Conservation (phyloP, 2,888 invertebrate genomes). For the Cantharis lateralis region DNA sequence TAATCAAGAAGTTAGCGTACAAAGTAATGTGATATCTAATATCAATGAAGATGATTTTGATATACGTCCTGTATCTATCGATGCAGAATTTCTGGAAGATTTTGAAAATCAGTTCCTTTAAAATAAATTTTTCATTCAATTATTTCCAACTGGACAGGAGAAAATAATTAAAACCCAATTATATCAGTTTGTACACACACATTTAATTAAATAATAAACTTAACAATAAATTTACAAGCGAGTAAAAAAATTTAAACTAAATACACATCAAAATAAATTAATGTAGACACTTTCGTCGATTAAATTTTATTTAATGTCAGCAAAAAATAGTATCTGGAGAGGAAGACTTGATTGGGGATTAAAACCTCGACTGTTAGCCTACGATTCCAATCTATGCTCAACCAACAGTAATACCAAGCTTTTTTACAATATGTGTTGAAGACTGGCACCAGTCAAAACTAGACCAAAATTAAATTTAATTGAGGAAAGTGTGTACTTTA, state of each 20-base stretch:
- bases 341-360: too few relatives aligned
- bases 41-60: constrained; percentile 21
- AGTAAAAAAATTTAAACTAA: not conserved
- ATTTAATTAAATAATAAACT: not conserved
- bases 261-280: not conserved
- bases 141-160: too few relatives aligned
- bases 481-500: too few relatives aligned
- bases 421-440: too few relatives aligned
- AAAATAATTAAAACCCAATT: not conserved
- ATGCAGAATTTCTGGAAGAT: not conserved
- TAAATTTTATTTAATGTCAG: too few relatives aligned
- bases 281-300: too few relatives aligned
- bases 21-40: constrained; percentile 33
- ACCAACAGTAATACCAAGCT: too few relatives aligned
- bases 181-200: not conserved
- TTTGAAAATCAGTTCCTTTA: not conserved
- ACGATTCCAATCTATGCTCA: too few relatives aligned
- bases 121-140: not conserved
- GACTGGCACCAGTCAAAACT: too few relatives aligned
- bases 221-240: not conserved
- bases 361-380: too few relatives aligned
- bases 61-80: constrained; percentile 17
- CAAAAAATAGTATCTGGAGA: too few relatives aligned
- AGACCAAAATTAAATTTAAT: too few relatives aligned
- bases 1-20: constrained; percentile 31